Evolutionary conservation across 2,797 vertebrate species (phyloP).

Genomic region (Tolypeutes matacus): DNA sequence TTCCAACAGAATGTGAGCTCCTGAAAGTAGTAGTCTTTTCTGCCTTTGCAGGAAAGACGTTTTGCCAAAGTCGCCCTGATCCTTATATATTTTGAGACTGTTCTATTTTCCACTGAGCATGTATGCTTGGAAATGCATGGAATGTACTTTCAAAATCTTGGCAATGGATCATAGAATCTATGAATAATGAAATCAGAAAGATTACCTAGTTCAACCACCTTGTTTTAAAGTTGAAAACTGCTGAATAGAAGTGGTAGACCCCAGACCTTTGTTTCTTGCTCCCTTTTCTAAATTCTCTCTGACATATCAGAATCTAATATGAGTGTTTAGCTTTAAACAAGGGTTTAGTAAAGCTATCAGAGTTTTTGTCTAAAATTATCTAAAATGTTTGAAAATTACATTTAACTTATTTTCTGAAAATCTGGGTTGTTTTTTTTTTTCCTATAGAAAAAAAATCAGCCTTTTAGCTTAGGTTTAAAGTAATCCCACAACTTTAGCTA

Average conservation of each 20-base stretch:
- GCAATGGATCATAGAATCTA: not conserved
- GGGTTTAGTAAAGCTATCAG: not conserved
- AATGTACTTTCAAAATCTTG: conserved; percentile 11
- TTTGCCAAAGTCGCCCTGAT: not conserved
- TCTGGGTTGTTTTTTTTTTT: not conserved
- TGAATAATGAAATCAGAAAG: conserved; percentile 30
- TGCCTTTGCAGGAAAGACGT: not conserved
- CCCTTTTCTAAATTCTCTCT: not conserved
- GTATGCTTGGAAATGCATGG: conserved; percentile 13
- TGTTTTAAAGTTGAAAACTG: conserved; percentile 30
- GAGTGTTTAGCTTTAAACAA: not conserved
- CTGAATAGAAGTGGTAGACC: not conserved
- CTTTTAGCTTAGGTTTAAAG: not conserved
- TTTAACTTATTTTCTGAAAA: not conserved
- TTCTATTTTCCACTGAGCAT: conserved; percentile 21
- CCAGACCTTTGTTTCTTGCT: not conserved
- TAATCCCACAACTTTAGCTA: not conserved
- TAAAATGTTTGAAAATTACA: conserved; percentile 22
- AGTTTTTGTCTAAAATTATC: not conserved
- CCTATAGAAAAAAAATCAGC: not conserved
- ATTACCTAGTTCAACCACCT: not conserved
- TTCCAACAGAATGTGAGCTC: not conserved
- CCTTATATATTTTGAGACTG: conserved; percentile 17
- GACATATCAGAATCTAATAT: not conserved
- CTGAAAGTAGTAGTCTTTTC: not conserved